A percentile compares a stretch with the other conserved stretches of the same genome.
phyloP scores from a whole-genome alignment of 2,113 vertebrate species.

The Indri indri region DNA sequence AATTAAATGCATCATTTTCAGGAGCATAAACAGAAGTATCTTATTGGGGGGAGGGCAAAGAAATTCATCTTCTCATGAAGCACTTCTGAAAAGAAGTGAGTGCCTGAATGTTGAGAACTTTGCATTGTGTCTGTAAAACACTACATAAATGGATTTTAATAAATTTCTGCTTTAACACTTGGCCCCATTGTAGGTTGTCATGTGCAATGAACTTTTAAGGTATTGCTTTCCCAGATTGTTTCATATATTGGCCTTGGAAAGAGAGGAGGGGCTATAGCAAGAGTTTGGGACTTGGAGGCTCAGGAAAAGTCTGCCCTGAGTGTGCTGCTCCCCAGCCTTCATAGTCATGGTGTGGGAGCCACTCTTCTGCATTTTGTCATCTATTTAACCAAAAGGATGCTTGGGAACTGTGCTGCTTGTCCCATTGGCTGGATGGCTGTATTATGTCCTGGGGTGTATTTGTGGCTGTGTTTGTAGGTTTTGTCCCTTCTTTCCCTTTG shows the following conservation, averaged over 20 bases:
- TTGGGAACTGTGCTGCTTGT: neutral
- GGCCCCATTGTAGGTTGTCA: neutral
- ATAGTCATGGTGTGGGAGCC: neutral
- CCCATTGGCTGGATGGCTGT: neutral
- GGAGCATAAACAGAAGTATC: neutral
- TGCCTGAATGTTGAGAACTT: slow-evolving; percentile 51
- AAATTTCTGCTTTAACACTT: slow-evolving; percentile 82
- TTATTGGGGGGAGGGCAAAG: slow-evolving; percentile 35
- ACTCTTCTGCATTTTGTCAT: neutral
- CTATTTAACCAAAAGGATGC: neutral
- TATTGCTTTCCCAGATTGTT: neutral
- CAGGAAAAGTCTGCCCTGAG: neutral
- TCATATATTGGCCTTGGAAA: neutral
- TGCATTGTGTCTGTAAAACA: slow-evolving; percentile 72
- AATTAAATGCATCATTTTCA: slow-evolving; percentile 56
- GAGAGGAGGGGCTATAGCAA: neutral
- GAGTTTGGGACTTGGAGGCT: neutral
- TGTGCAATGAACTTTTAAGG: neutral
- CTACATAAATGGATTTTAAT: slow-evolving; percentile 82
- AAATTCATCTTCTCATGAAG: slow-evolving; percentile 29
- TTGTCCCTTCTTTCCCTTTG: neutral
- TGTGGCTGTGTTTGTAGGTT: neutral
- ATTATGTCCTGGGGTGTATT: neutral
- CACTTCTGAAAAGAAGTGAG: slow-evolving; percentile 56
- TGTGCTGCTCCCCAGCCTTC: neutral